Base-by-base conservation (phyloP, 2,888 invertebrate species). In the Bembecia ichneumoniformis region DNA sequence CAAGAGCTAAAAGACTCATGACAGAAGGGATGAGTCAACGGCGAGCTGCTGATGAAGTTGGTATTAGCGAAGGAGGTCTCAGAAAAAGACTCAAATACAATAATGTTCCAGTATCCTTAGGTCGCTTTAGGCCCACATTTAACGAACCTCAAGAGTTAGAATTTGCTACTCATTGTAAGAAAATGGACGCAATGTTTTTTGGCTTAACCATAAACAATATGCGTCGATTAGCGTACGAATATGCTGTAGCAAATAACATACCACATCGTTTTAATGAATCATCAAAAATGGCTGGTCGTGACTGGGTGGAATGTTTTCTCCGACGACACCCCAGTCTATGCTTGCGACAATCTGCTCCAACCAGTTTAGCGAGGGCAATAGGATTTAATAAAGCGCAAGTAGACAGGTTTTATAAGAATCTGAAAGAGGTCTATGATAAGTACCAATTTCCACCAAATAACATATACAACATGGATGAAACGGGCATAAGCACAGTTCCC, bases 401-500 rank as follows among this genome's bases (percentile, higher is more conserved):
- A 9, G 3, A 43, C 10, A 36, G 48, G 16, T 48, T 48, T 48
- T 48, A 17, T 15, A 20, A 48, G 11, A 48, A 48, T 7, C 17
- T 48, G 17, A 15, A 48, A 20, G 17, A 43, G 3, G 10, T 48
- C 13, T 40, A 40, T 13, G 2, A 17, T 11, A 48, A 48, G 17
- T 13, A 48, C 28, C 15, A 48, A 10, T 48, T 48, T 48, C 16
- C 11, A n/a, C 43, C 40, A 11, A 47, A 44, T 40, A 35, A 48
- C 5, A 51, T 52, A 13, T 52, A 51, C 28, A 52, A 52, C 20
- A 20, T 46, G 10, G 52, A 52, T 46, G 52, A 52, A 46, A 48
- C 28, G 10, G 51, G 51, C 4, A 43, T 52, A 10, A 47, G 45
- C 10, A 48, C 49, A 14, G 51, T 52, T 9, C 51, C 45, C n/a